Base-by-base conservation (phyloP, 2,888 invertebrate species). In the Bellardia bayeri region DNA sequence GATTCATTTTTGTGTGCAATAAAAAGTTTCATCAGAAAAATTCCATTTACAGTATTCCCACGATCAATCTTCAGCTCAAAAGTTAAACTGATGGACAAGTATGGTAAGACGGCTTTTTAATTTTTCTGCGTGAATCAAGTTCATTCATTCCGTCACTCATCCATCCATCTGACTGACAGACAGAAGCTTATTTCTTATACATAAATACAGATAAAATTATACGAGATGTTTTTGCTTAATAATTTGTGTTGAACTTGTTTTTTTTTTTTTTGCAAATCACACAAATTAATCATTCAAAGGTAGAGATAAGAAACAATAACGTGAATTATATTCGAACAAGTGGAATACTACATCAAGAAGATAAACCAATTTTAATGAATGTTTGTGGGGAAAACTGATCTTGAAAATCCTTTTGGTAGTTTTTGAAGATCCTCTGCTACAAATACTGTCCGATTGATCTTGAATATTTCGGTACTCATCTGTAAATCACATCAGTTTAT, bases 81-180 rank as follows among this genome's bases (percentile, higher is more conserved):
- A 72, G 23, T 79, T 16, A 75, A 85, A 82, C 64, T 87, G 82
- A 85, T 87, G 87, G 87, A 87, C 85, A 87, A 75, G 82, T 74
- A 78, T 79, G 51, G 33, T 66, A 42, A 71, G 45, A 75, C 72
- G 42, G 51, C 64, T 66, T 87, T 84, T 83, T 63, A n/a, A 42
- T 49, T 49, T 71, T 63, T 33, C 4, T 68, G 63, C 61, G 7
- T 45, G 45, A 51, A 85, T 75, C 78, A 74, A 82, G 82, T 76
- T 82, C 51, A 71, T 75, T 74, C 16, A 74, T 68, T 54, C 76
- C 54, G 56, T 84, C 84, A 87, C 54, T 82, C 81, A 78, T 74
- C 51, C 71, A 84, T 72, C 78, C 64, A 56, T 54, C 63, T 71
- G 58, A 51, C 69, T 85, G 85, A 79, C 82, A 85, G 85, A 87